Evolutionary conservation across 2,113 vertebrate species (phyloP), one percentile per base, ranked within the genome.

Genomic region (Larimichthys polyactis): DNA sequence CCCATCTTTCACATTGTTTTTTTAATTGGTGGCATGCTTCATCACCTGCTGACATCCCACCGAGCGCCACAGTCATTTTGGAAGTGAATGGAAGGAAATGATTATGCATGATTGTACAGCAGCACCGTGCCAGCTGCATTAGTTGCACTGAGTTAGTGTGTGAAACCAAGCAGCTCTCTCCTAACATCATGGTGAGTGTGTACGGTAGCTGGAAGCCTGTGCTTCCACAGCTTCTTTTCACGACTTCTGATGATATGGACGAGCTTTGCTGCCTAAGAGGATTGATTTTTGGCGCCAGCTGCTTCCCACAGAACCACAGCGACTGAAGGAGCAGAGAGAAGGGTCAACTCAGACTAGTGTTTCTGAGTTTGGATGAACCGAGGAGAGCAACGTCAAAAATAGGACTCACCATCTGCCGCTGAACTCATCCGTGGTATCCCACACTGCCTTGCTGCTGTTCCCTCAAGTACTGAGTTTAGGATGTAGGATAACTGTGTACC

Each of bases 361-460:
- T 57, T 71, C 49, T 49, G 49, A 57, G 20, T 72, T 70, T 71
- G 59, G 64, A 74, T 66, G 20, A 81, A 76, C 43, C 32, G 55
- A 84, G 63, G 54, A 70, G 52, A 67, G 48, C 57, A 40, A 11
- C 4, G n/a, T 70, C 89, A 88, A 90, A 90, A 90, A 96, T 90
- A 90, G 84, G 46, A 93, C 84, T 93, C 86, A 70, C 95, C 96
- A 95, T 96, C 96, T 96, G 95, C 87, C 94, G 54, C 55, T 54
- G 32, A 46, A 24, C 14, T 43, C 12, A 0, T 22, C 43, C 22
- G 5, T 3, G 3, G 43, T 52, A 24, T 32, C 48, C 51, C 74
- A 46, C 51, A 36, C n/a, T 70, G 68, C 57, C 2, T 44, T 44
- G 75, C 59, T 59, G 66, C 36, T 27, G 64, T 9, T 10, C 24